These are phyloP conservation scores for Drosophila eugracilis DNA, from an alignment of 1,140 invertebrate genomes.

Conservation along the genomic window DNA sequence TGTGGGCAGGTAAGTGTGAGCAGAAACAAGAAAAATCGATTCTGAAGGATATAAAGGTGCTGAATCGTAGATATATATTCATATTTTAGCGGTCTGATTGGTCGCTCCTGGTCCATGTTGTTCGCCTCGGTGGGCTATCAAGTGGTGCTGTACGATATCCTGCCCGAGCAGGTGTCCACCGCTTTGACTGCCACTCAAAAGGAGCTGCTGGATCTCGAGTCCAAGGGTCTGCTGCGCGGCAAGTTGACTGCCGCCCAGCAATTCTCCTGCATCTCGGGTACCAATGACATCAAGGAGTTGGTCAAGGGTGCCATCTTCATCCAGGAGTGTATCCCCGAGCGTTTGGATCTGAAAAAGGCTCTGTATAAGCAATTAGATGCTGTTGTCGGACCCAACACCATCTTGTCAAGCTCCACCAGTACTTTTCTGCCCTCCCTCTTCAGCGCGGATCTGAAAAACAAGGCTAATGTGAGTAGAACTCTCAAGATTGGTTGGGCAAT, in stretches of 20 bases:
- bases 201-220: slow-evolving; percentile 90
- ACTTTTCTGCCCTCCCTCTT: slow-evolving; percentile 95
- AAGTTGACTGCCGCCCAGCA: slow-evolving; percentile 90
- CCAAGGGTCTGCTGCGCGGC: slow-evolving; percentile 90
- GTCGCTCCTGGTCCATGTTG: slow-evolving; percentile 97
- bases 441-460: slow-evolving; percentile 91
- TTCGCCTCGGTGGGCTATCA: slow-evolving; percentile 96
- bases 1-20: slow-evolving; percentile 87
- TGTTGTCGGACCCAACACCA: slow-evolving; percentile 89
- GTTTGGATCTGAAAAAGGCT: slow-evolving; percentile 92
- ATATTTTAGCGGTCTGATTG: slow-evolving; percentile 91
- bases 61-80: neutral
- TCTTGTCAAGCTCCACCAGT: slow-evolving; percentile 96
- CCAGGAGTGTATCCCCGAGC: slow-evolving; percentile 97
- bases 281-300: slow-evolving; percentile 88
- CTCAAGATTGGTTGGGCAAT: neutral
- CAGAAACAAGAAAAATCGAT: slow-evolving; percentile 20
- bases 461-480: slow-evolving; percentile 86
- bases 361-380: slow-evolving; percentile 92
- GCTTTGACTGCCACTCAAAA: slow-evolving; percentile 91
- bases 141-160: slow-evolving; percentile 93
- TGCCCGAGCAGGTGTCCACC: slow-evolving; percentile 89
- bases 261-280: slow-evolving; percentile 90
- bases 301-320: slow-evolving; percentile 91
- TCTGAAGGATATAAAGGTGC: slow-evolving; percentile 16